Evolutionary conservation across 2,797 vertebrate genomes (phyloP).

Genomic region (Diplodus puntazzo): DNA sequence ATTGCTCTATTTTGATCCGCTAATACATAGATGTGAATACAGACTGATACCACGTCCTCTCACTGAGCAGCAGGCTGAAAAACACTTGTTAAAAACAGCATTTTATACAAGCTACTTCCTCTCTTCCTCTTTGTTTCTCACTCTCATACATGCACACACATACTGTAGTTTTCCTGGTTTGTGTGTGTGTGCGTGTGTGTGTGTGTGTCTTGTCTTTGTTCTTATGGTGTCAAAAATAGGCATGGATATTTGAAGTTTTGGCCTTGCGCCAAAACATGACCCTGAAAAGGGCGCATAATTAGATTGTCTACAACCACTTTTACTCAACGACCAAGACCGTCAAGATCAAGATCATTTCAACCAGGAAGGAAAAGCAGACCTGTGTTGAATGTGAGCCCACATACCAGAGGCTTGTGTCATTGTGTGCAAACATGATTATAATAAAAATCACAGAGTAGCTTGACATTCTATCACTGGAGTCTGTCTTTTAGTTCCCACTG

Average conservation of each 20-base stretch:
- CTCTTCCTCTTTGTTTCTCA: background rate
- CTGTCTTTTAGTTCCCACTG: background rate
- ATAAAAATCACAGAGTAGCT: conserved; percentile 13
- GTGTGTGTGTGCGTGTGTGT: background rate
- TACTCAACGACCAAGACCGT: background rate
- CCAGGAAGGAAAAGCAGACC: background rate
- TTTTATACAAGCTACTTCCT: background rate
- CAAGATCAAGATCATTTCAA: conserved; percentile 3
- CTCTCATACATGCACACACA: background rate
- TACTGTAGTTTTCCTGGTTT: background rate
- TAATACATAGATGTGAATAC: conserved; percentile 24
- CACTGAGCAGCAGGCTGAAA: background rate
- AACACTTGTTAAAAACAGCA: conserved; percentile 4
- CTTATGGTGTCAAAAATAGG: conserved; percentile 2
- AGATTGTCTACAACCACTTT: conserved; percentile 4
- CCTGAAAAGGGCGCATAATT: background rate
- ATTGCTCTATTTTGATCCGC: conserved; percentile 23
- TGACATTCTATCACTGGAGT: background rate
- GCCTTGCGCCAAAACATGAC: background rate
- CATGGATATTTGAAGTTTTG: background rate
- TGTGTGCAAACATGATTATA: conserved; percentile 1
- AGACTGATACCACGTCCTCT: background rate
- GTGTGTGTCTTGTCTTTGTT: conserved; percentile 8
- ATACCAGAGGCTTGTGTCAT: conserved; percentile 5
- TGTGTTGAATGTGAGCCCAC: background rate